Evolutionary conservation across 2,888 invertebrate genomes (phyloP).

Genomic region (Drosophila neonasuta): DNA sequence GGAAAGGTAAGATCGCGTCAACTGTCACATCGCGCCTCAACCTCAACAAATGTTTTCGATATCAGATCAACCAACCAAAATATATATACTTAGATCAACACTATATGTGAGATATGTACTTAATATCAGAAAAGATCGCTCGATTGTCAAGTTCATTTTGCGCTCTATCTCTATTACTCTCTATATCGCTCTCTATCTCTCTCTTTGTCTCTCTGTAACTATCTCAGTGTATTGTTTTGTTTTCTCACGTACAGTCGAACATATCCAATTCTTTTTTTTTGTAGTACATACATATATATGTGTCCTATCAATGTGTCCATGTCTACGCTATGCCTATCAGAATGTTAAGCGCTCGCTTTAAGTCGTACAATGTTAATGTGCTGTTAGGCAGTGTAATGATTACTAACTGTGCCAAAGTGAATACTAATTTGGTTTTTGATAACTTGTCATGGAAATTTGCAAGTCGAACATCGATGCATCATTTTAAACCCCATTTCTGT

Average conservation of each 20-base stretch:
- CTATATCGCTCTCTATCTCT: conserved; percentile 40
- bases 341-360: conserved; percentile 53
- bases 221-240: conserved; percentile 46
- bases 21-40: conserved; percentile 50
- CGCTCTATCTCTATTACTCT: conserved; percentile 58
- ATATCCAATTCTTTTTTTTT: conserved; percentile 20
- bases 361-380: conserved; percentile 36
- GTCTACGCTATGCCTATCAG: conserved; percentile 48
- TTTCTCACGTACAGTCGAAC: conserved; percentile 58
- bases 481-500: conserved; percentile 64
- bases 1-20: conserved; percentile 84
- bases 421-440: conserved; percentile 61
- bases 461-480: conserved; percentile 47
- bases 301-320: conserved; percentile 50
- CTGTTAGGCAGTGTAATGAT: conserved; percentile 48
- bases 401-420: conserved; percentile 51
- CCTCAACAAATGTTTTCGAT: conserved; percentile 38
- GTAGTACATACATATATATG: conserved; percentile 47
- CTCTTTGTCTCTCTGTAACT: conserved; percentile 32
- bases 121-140: conserved; percentile 47
- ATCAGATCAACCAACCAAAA: conserved; percentile 19
- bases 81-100: conserved; percentile 34
- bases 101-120: conserved; percentile 52
- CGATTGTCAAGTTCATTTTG: conserved; percentile 56
- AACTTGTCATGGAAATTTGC: conserved; percentile 58